A percentile compares a stretch with the other conserved stretches of the same genome.
Evolutionary conservation across 2,888 invertebrate genomes (phyloP).

Genomic region (Cyclophora albipunctata): DNA sequence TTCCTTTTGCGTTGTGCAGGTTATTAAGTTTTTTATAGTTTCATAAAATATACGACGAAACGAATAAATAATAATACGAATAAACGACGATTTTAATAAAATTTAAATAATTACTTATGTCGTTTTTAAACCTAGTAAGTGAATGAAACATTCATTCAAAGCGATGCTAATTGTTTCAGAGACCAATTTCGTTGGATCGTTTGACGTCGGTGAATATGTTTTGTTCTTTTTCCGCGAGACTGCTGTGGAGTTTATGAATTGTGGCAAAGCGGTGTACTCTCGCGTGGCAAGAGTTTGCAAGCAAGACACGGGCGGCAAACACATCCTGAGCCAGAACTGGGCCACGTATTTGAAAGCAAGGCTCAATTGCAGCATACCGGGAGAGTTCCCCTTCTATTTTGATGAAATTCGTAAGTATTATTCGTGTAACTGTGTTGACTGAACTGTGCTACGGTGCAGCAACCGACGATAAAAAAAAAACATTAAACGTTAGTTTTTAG

Average conservation of each 20-base stretch:
- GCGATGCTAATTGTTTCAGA: constrained; percentile 59
- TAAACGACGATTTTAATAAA: no score
- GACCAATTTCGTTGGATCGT: constrained; percentile 83
- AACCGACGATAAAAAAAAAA: background rate
- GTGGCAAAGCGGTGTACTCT: constrained; percentile 81
- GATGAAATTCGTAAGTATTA: constrained; percentile 80
- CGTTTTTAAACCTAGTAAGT: no score
- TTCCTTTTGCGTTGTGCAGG: background rate
- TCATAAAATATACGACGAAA: background rate
- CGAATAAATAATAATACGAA: no score
- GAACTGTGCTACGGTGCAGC: background rate
- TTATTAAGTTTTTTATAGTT: background rate
- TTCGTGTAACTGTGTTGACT: background rate
- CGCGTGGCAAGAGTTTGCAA: constrained; percentile 85
- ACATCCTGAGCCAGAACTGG: constrained; percentile 80
- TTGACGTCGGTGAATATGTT: constrained; percentile 80
- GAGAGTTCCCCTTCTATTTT: constrained; percentile 84
- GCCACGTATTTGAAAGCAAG: constrained; percentile 81
- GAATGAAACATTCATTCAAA: no score
- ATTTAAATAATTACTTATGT: no score
- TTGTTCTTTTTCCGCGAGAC: constrained; percentile 84
- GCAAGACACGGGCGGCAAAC: constrained; percentile 79
- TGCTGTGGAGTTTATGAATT: constrained; percentile 81
- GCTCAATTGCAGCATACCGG: constrained; percentile 82
- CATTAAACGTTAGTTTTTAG: background rate